These are phyloP conservation scores for Acanthurus lineatus DNA, from an alignment of 2,797 vertebrate species.

Conservation along the genomic window DNA sequence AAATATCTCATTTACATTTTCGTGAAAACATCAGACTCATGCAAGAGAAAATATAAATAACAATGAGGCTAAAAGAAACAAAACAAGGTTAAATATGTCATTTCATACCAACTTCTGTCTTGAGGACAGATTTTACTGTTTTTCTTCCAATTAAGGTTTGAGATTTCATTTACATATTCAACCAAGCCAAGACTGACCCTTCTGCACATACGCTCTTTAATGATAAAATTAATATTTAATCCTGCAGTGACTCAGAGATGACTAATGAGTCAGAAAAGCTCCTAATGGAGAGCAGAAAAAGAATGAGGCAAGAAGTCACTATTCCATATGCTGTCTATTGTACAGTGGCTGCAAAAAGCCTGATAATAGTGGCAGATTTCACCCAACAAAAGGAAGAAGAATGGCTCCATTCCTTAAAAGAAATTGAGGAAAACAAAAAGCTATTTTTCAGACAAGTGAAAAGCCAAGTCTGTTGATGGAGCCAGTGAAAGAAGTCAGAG, in stretches of 20 bases:
- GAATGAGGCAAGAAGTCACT: slow-evolving; percentile 28
- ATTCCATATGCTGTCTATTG: slow-evolving; percentile 23
- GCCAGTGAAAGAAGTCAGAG: slow-evolving; percentile 25
- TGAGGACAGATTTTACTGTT: no score
- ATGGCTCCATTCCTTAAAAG: slow-evolving; percentile 5
- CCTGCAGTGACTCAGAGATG: slow-evolving; percentile 45
- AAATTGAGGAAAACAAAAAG: slow-evolving; percentile 31
- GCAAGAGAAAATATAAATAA: not conserved
- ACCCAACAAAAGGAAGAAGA: slow-evolving; percentile 36
- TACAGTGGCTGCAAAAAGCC: slow-evolving; percentile 17
- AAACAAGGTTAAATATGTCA: no score
- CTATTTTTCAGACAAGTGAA: slow-evolving; percentile 31
- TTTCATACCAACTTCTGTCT: no score
- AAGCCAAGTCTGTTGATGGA: slow-evolving; percentile 10
- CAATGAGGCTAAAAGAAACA: no score
- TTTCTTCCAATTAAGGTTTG: not conserved
- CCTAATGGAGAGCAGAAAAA: slow-evolving; percentile 33
- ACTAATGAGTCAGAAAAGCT: slow-evolving; percentile 44
- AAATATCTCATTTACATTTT: no score
- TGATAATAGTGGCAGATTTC: slow-evolving; percentile 28
- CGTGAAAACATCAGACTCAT: not conserved
- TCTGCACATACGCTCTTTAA: slow-evolving; percentile 16
- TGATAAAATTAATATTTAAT: slow-evolving; percentile 41
- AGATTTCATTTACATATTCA: not conserved
- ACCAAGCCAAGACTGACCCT: slow-evolving; percentile 9